phyloP scores from a whole-genome alignment of 2,888 invertebrate species.

The Fragum whitleyi region DNA sequence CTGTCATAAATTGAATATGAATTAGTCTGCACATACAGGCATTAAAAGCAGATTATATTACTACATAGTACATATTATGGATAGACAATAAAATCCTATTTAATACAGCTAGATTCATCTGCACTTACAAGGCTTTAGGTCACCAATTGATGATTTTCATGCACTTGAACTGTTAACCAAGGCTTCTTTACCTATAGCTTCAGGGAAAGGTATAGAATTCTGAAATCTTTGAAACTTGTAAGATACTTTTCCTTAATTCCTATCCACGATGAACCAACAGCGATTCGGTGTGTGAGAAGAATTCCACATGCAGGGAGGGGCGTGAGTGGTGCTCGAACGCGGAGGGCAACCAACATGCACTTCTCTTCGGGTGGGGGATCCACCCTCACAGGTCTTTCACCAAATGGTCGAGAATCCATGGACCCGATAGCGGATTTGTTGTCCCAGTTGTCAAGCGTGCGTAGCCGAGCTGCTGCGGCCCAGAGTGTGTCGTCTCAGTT shows the following conservation, averaged over 20 bases:
- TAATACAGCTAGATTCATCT: too few species aligned
- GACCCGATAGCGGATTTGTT: slow-evolving; percentile 98
- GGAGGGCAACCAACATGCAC: slow-evolving; percentile 95
- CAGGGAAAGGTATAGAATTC: too few species aligned
- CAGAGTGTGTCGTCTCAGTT: slow-evolving; percentile 86
- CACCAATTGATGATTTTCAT: too few species aligned
- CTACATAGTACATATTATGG: too few species aligned
- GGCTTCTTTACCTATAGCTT: too few species aligned
- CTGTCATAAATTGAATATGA: too few species aligned
- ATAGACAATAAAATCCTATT: too few species aligned
- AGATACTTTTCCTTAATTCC: slow-evolving; percentile 26
- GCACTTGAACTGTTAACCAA: too few species aligned
- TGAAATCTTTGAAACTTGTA: too few species aligned
- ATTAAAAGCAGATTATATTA: too few species aligned
- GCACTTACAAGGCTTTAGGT: too few species aligned
- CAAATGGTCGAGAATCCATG: slow-evolving; percentile 96
- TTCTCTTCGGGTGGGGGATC: slow-evolving; percentile 94
- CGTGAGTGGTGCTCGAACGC: slow-evolving; percentile 90
- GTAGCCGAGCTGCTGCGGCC: slow-evolving; percentile 87
- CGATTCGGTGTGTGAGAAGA: slow-evolving; percentile 89
- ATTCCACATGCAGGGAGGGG: slow-evolving; percentile 92
- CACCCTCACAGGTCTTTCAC: slow-evolving; percentile 92
- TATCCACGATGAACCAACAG: slow-evolving; percentile 92
- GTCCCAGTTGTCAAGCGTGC: slow-evolving; percentile 97
- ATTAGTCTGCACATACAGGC: too few species aligned